These are phyloP conservation scores for Germaria angustata DNA, from an alignment of 2,888 invertebrate species.

Conservation along the genomic window DNA sequence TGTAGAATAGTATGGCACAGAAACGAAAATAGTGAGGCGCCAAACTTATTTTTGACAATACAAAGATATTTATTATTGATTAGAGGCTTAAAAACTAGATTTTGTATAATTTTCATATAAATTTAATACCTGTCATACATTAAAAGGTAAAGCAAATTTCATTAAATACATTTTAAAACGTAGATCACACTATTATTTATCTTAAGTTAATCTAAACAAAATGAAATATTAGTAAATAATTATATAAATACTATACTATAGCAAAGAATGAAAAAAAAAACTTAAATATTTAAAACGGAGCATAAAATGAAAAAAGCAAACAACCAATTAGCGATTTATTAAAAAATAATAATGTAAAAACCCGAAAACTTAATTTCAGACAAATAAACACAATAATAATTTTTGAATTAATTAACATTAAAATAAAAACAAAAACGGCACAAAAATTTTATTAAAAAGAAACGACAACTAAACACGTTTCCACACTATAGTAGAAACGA, in stretches of 20 bases:
- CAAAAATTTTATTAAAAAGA: conserved; percentile 44
- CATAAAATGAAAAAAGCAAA: conserved; percentile 16
- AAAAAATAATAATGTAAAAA: conserved; percentile 15
- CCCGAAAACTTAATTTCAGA: neutral
- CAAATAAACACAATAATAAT: neutral
- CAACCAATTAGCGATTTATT: conserved; percentile 19
- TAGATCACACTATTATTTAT: neutral
- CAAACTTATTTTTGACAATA: too few relatives aligned
- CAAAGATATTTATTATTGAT: neutral
- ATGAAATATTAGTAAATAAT: conserved; percentile 4
- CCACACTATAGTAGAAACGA: conserved; percentile 67
- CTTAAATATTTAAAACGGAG: conserved; percentile 30
- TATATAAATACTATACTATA: too few relatives aligned
- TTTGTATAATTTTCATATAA: neutral
- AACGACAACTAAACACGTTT: conserved; percentile 14
- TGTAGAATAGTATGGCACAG: too few relatives aligned
- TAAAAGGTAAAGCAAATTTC: neutral
- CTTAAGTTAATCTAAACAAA: neutral
- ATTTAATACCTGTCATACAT: neutral
- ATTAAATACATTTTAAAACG: neutral
- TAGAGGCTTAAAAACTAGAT: neutral
- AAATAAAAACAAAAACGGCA: conserved; percentile 11
- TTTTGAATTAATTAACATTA: conserved; percentile 34
- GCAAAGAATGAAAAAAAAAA: conserved; percentile 25
- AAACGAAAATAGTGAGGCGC: too few relatives aligned